Base-by-base conservation (phyloP, 2,113 vertebrate species). In the Halcyon malimbica region DNA sequence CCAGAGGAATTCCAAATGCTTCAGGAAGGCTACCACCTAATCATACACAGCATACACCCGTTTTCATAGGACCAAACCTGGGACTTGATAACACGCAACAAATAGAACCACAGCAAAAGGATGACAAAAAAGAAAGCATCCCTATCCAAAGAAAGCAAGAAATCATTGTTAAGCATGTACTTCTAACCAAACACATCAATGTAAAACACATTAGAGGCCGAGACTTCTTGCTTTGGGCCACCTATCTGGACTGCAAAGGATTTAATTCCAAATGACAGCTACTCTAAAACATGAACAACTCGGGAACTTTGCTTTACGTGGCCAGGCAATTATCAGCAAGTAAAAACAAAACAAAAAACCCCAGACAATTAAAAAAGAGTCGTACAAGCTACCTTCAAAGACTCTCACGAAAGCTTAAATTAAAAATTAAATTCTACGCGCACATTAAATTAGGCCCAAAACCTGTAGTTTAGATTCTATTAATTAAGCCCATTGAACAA, bases 401-500 rank as follows among this genome's bases (percentile, higher is more conserved):
- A 46, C 24, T 65, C 10, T 79, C 24, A 60, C 15, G 39, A 76
- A 94, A 79, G 39, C 25, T 69, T 64, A 73, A 68, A 94, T 60
- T 54, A 75, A 83, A 93, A 90, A 64, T 48, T 90, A 84, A 94
- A 86, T 67, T 23, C 62, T 57, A 92, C 71, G 63, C 57, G 79
- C 48, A 78, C 4, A 24, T 13, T 60, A 53, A 83, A 89, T 65
- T 69, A 93, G 75, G 86, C 26, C 86, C 79, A 89, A 87, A 92
- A 85, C 26, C 59, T 74, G 57, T 59, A 41, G 39, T 73, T 68
- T 78, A 35, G 25, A 75, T 84, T 86, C 64, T 79, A 35, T 60
- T 92, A 92, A 94, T 86, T 90, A 94, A 82, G 35, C 12, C 80
- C 83, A 84, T 3, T 60, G 53, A 91, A 84, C 53, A 84, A 75